A percentile compares a stretch with the other conserved stretches of the same genome.
phyloP scores from a whole-genome alignment of 1,140 invertebrate species.

The Zaprionus inermis region DNA sequence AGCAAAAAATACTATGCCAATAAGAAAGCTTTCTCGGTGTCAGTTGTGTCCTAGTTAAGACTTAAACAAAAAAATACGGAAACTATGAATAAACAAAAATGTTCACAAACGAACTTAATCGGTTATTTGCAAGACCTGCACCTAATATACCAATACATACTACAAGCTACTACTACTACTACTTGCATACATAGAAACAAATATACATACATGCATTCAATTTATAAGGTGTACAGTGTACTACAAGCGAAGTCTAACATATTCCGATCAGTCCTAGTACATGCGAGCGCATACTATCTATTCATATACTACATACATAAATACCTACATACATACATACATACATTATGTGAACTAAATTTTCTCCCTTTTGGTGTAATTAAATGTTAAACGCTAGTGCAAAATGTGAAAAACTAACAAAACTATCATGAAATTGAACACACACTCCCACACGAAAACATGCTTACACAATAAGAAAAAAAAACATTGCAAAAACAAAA shows the following conservation, averaged over 20 bases:
- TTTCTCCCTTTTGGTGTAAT: constrained; percentile 71
- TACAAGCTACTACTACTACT: no score
- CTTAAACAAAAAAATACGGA: constrained; percentile 20
- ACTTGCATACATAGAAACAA: constrained; percentile 11
- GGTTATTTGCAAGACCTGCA: constrained; percentile 36
- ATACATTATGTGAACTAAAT: constrained; percentile 49
- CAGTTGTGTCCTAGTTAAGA: constrained; percentile 73
- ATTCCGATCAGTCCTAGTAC: constrained; percentile 15
- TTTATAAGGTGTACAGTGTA: constrained; percentile 1
- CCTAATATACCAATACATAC: constrained; percentile 4
- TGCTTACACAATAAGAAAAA: constrained; percentile 20
- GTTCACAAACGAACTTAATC: constrained; percentile 22
- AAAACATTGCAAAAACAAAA: constrained; percentile 13
- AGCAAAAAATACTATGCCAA: constrained; percentile 30
- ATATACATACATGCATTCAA: constrained; percentile 1
- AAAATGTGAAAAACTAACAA: constrained; percentile 28
- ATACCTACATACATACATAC: constrained; percentile 20
- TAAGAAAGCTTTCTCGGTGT: constrained; percentile 61
- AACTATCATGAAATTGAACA: constrained; percentile 39
- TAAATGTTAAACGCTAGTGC: constrained; percentile 71
- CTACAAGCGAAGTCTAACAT: background rate
- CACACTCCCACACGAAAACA: constrained; percentile 32
- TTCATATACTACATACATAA: constrained; percentile 22
- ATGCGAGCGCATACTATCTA: constrained; percentile 11
- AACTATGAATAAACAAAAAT: constrained; percentile 33